Evolutionary conservation across 2,797 vertebrate genomes (phyloP), one percentile per base, ranked within the genome.

Genomic region (Hydrolagus colliei): DNA sequence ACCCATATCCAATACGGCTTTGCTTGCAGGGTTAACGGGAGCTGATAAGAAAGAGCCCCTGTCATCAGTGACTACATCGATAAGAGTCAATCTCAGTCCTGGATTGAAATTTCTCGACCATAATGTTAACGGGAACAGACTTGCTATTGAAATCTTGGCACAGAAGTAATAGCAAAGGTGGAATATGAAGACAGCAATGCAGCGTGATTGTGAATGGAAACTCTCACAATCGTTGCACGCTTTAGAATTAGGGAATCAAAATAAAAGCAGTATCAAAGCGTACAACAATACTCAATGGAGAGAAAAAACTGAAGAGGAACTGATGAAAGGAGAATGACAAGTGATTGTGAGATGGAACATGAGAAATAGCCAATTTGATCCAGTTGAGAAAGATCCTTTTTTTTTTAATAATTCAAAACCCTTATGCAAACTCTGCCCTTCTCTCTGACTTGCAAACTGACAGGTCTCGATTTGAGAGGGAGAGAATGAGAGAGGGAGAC

Each of bases 361-460:
- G 41, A 52, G 41, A 52, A 52, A 52, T 52, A 52, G 41, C 41
- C 41, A 52, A 52, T 52, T 52, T 52, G 41, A 52, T 52, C 41
- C 41, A 52, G 41, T 52, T 52, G 41, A 52, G 41, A 52, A 52
- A 52, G 41, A 52, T 52, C 2, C 3, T 1, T 52, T 27, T 52
- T 52, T 52, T 52, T 52, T 52, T 1, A 52, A 52, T 52, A 52
- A 52, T 52, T 52, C 41, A 52, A 52, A 52, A 27, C 27, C 62
- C 65, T 62, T 13, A 13, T 10, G 16, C 41, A 4, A 35, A 35
- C 16, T 12, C 20, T 27, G 12, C 35, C 52, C 9, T 1, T 82
- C 32, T 11, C 79, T 82, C 79, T 84, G 79, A 41, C 71, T 71
- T 71, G 67, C 67, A 71, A 71, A 84, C 32, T 71, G 79, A 84